A percentile compares a stretch with the other conserved stretches of the same genome.
These are phyloP conservation scores for Zaprionus gabonicus DNA, from an alignment of 1,140 invertebrate genomes.

Conservation along the genomic window DNA sequence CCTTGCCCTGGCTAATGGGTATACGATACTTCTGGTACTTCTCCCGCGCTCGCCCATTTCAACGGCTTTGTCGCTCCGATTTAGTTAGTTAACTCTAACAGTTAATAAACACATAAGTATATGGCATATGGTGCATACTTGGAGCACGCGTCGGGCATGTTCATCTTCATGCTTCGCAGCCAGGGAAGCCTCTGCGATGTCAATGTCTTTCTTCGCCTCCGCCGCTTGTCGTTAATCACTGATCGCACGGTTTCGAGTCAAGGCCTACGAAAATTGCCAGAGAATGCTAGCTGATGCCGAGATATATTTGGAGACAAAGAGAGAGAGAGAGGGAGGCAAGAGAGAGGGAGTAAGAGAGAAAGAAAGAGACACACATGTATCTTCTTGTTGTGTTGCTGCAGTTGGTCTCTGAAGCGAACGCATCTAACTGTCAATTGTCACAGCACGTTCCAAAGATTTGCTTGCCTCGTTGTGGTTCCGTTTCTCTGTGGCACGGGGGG, in stretches of 20 bases:
- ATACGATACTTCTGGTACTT: background rate
- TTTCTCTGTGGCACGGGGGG: conserved; percentile 21
- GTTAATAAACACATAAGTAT: conserved; percentile 70
- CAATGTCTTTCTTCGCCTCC: conserved; percentile 26
- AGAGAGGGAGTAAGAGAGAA: background rate
- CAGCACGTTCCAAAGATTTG: conserved; percentile 41
- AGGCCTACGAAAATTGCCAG: conserved; percentile 71
- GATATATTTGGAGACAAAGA: background rate
- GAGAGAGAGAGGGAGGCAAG: background rate
- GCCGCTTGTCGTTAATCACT: conserved; percentile 52
- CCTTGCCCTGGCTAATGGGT: conserved; percentile 35
- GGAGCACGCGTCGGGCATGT: conserved; percentile 14
- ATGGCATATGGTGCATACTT: background rate
- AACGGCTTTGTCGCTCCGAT: conserved; percentile 65
- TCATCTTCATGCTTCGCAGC: conserved; percentile 61
- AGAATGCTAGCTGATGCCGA: conserved; percentile 9
- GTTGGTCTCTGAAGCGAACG: conserved; percentile 41
- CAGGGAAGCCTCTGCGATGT: conserved; percentile 36
- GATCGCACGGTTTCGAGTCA: conserved; percentile 69
- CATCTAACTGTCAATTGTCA: conserved; percentile 76
- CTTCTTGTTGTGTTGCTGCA: background rate
- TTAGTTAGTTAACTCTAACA: conserved; percentile 83
- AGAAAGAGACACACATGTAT: background rate
- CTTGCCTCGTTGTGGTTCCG: conserved; percentile 35
- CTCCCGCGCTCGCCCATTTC: background rate